Evolutionary conservation across 2,113 vertebrate genomes (phyloP).

Genomic region (Percopsis transmontana): DNA sequence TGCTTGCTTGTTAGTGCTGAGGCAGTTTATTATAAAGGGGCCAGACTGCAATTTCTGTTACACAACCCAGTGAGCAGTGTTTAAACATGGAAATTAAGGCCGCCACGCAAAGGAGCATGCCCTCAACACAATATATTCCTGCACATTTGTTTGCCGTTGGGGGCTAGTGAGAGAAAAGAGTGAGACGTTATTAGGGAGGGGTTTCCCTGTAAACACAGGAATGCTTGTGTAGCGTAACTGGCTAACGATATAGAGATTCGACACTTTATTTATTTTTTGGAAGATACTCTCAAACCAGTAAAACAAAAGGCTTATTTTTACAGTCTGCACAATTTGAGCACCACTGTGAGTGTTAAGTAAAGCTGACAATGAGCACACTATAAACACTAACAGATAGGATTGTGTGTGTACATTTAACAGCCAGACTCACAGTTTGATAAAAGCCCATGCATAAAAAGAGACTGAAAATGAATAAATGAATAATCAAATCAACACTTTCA

Average conservation of each 20-base stretch:
- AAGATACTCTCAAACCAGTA: conserved; percentile 52
- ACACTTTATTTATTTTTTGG: conserved; percentile 37
- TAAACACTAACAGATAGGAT: conserved; percentile 54
- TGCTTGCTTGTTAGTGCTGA: conserved; percentile 36
- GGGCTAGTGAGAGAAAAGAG: conserved; percentile 37
- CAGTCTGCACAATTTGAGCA: conserved; percentile 33
- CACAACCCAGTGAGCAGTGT: conserved; percentile 52
- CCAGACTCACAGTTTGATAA: conserved; percentile 35
- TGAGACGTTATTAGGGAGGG: conserved; percentile 25
- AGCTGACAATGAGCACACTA: conserved; percentile 43
- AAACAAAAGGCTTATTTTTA: conserved; percentile 58
- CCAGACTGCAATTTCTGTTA: conserved; percentile 53
- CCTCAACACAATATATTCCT: conserved; percentile 33
- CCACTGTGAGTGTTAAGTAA: conserved; percentile 47
- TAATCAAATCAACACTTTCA: not conserved
- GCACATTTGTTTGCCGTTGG: conserved; percentile 45
- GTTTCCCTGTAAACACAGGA: conserved; percentile 44
- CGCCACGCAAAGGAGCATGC: conserved; percentile 37
- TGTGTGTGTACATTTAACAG: conserved; percentile 42
- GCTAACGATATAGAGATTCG: conserved; percentile 40
- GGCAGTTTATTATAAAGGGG: conserved; percentile 29
- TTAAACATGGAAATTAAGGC: conserved; percentile 63
- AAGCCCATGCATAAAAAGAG: conserved; percentile 26
- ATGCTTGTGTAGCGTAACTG: conserved; percentile 44
- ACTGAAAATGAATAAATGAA: not conserved